Base-by-base conservation (phyloP, 2,113 vertebrate species). In the Sebastes schlegelii region DNA sequence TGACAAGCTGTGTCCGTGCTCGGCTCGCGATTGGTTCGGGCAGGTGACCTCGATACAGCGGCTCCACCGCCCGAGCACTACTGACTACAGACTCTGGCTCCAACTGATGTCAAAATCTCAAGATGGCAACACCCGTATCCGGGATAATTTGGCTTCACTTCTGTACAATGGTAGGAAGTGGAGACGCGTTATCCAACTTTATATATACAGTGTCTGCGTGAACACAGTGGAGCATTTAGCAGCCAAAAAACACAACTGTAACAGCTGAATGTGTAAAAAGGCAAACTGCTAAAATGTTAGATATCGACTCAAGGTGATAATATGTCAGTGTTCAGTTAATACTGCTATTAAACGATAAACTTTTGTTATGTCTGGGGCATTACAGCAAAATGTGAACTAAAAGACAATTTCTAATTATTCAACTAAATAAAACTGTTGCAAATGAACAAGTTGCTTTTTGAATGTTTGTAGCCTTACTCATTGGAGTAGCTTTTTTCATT, bases 381-480 rank as follows among this genome's bases (percentile, higher is more conserved):
- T 40, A 54, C 14, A 40, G 5, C 16, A 21, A 55, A 43, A 57
- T 43, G 10, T 16, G 34, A 34, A 34, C 3, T 34, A 34, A 34
- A 34, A 34, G 34, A 34, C 34, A 21, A 16, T 7, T n/a, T 12
- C 21, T 3, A 8, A 8, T 45, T 52, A 12, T 40, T 63, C 10
- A 61, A 51, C 46, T 6, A 13, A 70, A 43, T 74, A 7, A 16
- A 42, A 8, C 11, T 62, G 54, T 34, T n/a, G 66, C 78, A 82
- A 21, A 80, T 6, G 10, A 49, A 43, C 13, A 0, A 45, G 23
- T 13, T 12, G 17, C 17, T 58, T 11, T 51, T 42, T 12, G 7
- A 4, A 19, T 77, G 23, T 49, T 16, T 48, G 16, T 14, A 58
- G 26, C 19, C 13, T 21, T 13, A 60, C 16, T 26, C 16, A 45